A percentile compares a stretch with the other conserved stretches of the same genome.
These are phyloP conservation scores for Macaria liturata DNA, from an alignment of 2,888 invertebrate genomes.

Conservation along the genomic window DNA sequence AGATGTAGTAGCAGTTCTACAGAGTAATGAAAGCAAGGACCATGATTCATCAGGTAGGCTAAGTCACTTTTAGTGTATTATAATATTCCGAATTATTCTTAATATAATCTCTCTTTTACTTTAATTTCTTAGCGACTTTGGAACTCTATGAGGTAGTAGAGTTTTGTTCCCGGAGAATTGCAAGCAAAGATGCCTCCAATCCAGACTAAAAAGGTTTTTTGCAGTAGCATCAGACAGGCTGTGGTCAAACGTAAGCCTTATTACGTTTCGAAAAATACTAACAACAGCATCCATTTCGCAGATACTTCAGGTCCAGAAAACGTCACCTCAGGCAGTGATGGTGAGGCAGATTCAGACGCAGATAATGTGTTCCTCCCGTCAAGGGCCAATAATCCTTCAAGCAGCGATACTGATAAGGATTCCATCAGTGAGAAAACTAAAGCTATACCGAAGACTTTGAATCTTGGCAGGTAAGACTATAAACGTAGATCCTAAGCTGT, in stretches of 20 bases:
- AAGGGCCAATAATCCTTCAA: constrained; percentile 61
- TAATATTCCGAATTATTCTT: too few relatives aligned
- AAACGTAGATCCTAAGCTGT: background rate
- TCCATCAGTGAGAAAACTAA: constrained; percentile 54
- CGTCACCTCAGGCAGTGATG: constrained; percentile 74
- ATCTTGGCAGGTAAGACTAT: constrained; percentile 65
- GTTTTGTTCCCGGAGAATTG: too few relatives aligned
- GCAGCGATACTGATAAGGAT: constrained; percentile 48
- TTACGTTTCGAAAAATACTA: too few relatives aligned
- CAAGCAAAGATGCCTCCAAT: too few relatives aligned
- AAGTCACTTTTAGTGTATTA: too few relatives aligned
- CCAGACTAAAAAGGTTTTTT: too few relatives aligned
- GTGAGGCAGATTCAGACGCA: constrained; percentile 76
- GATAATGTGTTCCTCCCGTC: constrained; percentile 78
- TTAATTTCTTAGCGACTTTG: too few relatives aligned
- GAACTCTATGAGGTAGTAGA: too few relatives aligned
- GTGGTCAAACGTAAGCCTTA: too few relatives aligned
- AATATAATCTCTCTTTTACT: too few relatives aligned
- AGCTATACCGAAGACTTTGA: constrained; percentile 72
- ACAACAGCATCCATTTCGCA: constrained; percentile 26
- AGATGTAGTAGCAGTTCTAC: constrained; percentile 87
- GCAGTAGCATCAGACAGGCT: too few relatives aligned
- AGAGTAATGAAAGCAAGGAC: constrained; percentile 85
- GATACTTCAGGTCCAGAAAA: constrained; percentile 88
- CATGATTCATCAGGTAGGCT: constrained; percentile 74